Conservation (phyloP, 2,888 invertebrate genomes). For the Drosophila nr. fundita region DNA sequence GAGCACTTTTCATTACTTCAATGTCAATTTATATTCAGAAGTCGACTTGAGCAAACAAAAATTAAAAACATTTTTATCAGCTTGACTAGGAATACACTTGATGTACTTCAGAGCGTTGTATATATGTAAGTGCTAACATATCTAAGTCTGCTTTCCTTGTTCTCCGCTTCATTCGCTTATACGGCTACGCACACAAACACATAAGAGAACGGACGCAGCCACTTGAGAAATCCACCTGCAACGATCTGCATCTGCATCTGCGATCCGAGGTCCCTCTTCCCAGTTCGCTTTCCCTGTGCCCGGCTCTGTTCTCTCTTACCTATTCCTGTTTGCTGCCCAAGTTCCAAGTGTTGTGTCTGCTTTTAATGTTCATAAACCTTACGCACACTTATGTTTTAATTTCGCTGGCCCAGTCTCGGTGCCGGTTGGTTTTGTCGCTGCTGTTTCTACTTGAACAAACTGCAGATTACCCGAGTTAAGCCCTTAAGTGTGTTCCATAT, state of each 20-base stretch:
- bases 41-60: neutral
- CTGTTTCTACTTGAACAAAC: conserved; percentile 73
- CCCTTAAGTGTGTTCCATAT: conserved; percentile 81
- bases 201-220: conserved; percentile 70
- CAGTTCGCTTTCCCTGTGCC: neutral
- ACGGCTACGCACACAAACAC: conserved; percentile 20
- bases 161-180: conserved; percentile 9
- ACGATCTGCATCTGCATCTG: conserved; percentile 67
- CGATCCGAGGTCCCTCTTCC: conserved; percentile 44
- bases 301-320: neutral
- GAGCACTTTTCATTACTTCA: neutral
- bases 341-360: conserved; percentile 29
- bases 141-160: conserved; percentile 31
- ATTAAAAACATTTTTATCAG: neutral
- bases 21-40: neutral
- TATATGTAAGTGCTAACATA: conserved; percentile 23
- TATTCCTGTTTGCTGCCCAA: conserved; percentile 11
- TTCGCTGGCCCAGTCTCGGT: conserved; percentile 62
- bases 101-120: conserved; percentile 34
- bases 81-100: conserved; percentile 49
- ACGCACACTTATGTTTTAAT: conserved; percentile 66
- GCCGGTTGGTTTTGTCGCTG: conserved; percentile 53
- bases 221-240: conserved; percentile 81
- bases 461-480: conserved; percentile 80
- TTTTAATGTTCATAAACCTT: conserved; percentile 27